phyloP scores from a whole-genome alignment of 2,888 invertebrate species.

The Dusona sp. region DNA sequence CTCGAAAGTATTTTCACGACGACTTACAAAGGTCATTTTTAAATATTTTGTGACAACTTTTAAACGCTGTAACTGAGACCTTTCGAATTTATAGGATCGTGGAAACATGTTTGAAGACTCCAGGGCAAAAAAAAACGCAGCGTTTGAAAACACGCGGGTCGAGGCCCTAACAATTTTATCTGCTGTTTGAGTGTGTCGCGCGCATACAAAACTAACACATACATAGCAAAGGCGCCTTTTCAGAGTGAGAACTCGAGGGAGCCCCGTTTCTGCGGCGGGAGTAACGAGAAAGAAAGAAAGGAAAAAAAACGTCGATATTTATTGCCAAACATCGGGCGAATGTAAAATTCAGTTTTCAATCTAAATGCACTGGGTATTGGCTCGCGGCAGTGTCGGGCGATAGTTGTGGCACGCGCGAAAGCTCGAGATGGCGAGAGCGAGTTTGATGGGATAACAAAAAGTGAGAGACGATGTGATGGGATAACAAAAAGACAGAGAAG shows the following conservation, averaged over 20 bases:
- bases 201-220: constrained; percentile 16
- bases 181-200: neutral
- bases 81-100: neutral
- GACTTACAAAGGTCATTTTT: neutral
- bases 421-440: constrained; percentile 51
- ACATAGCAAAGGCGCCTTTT: constrained; percentile 16
- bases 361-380: constrained; percentile 79
- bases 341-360: constrained; percentile 82
- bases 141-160: neutral
- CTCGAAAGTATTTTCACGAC: neutral
- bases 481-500: constrained; percentile 56
- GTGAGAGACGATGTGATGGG: constrained; percentile 62
- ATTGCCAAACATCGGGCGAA: constrained; percentile 79
- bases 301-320: constrained; percentile 77
- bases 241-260: constrained; percentile 8
- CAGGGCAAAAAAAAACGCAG: neutral
- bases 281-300: constrained; percentile 56
- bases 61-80: neutral
- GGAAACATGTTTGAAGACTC: neutral
- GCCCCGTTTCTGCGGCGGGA: constrained; percentile 37
- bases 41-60: neutral
- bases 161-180: constrained; percentile 3
- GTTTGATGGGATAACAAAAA: constrained; percentile 63
- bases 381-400: constrained; percentile 53
- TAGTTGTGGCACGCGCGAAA: constrained; percentile 67